Evolutionary conservation across 2,113 vertebrate genomes (phyloP).

Genomic region (Felis chaus): DNA sequence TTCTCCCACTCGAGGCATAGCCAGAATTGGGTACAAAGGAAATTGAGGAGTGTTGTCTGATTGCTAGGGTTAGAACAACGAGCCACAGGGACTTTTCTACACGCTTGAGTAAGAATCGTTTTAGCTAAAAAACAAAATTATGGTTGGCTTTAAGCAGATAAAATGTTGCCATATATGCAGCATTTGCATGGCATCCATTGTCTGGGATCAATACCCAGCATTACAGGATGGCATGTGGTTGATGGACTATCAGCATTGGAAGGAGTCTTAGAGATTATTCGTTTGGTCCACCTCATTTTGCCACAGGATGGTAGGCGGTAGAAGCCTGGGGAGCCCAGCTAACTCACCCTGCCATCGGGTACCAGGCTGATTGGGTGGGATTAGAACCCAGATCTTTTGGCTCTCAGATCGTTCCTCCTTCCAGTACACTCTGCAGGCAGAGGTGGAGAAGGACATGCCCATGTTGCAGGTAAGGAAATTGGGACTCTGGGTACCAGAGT

Average conservation of each 20-base stretch:
- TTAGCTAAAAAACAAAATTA: conserved; percentile 2
- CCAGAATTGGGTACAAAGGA: background rate
- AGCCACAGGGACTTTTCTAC: background rate
- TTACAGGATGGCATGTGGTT: background rate
- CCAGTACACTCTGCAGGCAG: background rate
- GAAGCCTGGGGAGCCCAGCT: background rate
- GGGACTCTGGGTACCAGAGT: background rate
- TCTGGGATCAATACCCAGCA: background rate
- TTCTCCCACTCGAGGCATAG: background rate
- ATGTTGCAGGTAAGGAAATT: background rate
- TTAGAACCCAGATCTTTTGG: background rate
- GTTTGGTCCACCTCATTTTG: background rate
- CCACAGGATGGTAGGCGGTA: background rate
- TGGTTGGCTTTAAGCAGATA: background rate
- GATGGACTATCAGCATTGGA: background rate
- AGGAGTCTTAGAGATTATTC: background rate
- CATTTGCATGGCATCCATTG: background rate
- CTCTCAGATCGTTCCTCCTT: background rate
- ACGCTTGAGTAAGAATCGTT: background rate
- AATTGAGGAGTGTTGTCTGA: background rate
- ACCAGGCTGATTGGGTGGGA: background rate
- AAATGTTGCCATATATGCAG: background rate
- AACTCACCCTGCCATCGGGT: no score
- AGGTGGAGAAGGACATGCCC: background rate
- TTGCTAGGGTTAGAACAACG: background rate